Percentiles rank a stretch among this genome's conserved stretches.
phyloP scores from a whole-genome alignment of 2,797 vertebrate genomes.

The Valencia hispanica region DNA sequence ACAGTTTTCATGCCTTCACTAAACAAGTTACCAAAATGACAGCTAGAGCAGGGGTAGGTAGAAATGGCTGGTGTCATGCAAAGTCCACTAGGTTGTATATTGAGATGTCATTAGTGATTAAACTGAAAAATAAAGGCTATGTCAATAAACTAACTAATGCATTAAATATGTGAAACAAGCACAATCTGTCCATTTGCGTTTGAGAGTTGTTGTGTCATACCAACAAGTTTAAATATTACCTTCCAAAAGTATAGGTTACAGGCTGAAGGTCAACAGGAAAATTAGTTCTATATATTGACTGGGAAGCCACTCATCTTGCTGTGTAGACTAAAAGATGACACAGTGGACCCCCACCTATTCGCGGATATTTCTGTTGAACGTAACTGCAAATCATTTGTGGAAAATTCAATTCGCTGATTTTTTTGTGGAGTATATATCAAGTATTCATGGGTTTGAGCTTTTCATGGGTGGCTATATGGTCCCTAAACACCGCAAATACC shows the following conservation, averaged over 20 bases:
- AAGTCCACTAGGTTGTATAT: neutral
- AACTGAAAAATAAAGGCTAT: neutral
- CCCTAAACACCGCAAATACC: no score
- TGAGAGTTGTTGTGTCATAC: neutral
- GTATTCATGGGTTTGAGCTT: no score
- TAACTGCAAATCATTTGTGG: no score
- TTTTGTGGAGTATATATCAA: no score
- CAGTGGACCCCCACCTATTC: no score
- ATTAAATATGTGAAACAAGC: neutral
- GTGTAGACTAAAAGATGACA: no score
- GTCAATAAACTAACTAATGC: neutral
- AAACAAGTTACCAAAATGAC: neutral
- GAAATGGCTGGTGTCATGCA: neutral
- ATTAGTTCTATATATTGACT: neutral
- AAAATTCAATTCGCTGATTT: no score
- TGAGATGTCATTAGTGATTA: conserved; percentile 4
- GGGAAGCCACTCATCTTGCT: neutral
- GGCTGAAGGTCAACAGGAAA: neutral
- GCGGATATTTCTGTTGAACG: no score
- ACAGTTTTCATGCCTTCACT: conserved; percentile 5
- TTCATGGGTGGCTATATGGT: no score
- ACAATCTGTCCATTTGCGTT: neutral
- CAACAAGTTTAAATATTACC: neutral
- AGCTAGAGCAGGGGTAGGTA: neutral
- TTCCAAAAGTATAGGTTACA: neutral